Conservation (phyloP, 35 echinoderm and acorn worm species). For the Eucidaris tribuloides region DNA sequence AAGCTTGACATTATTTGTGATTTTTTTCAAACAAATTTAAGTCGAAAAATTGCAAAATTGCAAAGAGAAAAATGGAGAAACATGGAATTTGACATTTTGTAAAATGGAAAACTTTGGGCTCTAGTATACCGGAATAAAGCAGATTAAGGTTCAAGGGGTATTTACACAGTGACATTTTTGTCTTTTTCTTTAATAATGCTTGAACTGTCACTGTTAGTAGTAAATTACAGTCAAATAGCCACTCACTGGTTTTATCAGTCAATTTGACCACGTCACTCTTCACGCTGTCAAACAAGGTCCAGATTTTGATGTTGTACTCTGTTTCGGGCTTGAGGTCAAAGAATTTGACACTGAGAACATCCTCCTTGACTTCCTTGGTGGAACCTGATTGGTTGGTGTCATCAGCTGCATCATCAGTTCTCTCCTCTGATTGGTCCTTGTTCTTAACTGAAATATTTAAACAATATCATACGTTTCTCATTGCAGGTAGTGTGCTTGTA, state of each 20-base stretch:
- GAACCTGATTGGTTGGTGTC: background rate
- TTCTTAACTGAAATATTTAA: background rate
- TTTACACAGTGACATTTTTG: background rate
- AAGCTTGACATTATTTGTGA: too few relatives aligned
- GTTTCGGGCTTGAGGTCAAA: constrained; percentile 38
- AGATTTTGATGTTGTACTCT: background rate
- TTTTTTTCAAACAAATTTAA: too few relatives aligned
- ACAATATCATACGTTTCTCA: background rate
- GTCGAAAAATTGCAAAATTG: background rate
- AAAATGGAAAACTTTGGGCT: background rate
- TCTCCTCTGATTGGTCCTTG: background rate
- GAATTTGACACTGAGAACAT: constrained; percentile 45
- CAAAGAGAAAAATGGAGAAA: background rate
- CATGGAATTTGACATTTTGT: background rate
- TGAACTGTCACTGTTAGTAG: background rate
- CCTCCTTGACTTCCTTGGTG: constrained; percentile 50
- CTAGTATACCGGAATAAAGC: background rate
- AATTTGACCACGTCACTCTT: constrained; percentile 51
- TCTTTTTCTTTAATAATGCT: background rate
- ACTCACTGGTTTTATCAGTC: background rate
- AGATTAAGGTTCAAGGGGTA: background rate
- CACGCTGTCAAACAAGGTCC: background rate
- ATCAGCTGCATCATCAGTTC: background rate
- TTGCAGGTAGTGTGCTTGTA: background rate
- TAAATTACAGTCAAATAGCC: background rate